Evolutionary conservation across 2,113 vertebrate genomes (phyloP).

Genomic region (Sapajus apella): DNA sequence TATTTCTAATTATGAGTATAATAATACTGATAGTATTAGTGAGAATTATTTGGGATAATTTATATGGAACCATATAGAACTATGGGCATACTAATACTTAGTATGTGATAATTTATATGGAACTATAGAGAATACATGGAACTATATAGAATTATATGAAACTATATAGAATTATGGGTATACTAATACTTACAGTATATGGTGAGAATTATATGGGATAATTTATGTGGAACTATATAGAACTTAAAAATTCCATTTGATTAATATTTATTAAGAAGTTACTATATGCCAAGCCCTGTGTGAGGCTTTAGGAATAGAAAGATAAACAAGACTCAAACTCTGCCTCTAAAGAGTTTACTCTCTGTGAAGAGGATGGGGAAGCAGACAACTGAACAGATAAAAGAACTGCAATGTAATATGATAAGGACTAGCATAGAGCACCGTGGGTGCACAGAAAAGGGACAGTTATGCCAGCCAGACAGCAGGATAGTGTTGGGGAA

Average conservation of each 20-base stretch:
- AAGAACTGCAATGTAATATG: background rate
- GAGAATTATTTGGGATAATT: background rate
- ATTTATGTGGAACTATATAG: background rate
- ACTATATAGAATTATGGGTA: background rate
- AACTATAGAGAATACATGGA: too few species aligned
- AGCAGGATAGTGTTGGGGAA: background rate
- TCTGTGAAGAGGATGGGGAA: background rate
- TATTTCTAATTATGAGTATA: background rate
- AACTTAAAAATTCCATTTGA: background rate
- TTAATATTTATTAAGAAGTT: background rate
- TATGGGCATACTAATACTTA: background rate
- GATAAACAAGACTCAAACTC: background rate
- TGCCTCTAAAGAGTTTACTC: background rate
- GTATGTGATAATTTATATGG: too few species aligned
- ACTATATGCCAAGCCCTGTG: background rate
- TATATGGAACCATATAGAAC: background rate
- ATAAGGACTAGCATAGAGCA: background rate
- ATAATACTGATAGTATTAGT: background rate
- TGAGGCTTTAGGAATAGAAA: background rate
- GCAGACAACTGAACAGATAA: background rate
- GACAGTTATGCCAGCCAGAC: background rate
- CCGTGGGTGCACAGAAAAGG: background rate
- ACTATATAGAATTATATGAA: too few species aligned
- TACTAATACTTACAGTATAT: background rate
- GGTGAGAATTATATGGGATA: background rate